phyloP scores from a whole-genome alignment of 2,888 invertebrate species.

The Yponomeuta sedellus region DNA sequence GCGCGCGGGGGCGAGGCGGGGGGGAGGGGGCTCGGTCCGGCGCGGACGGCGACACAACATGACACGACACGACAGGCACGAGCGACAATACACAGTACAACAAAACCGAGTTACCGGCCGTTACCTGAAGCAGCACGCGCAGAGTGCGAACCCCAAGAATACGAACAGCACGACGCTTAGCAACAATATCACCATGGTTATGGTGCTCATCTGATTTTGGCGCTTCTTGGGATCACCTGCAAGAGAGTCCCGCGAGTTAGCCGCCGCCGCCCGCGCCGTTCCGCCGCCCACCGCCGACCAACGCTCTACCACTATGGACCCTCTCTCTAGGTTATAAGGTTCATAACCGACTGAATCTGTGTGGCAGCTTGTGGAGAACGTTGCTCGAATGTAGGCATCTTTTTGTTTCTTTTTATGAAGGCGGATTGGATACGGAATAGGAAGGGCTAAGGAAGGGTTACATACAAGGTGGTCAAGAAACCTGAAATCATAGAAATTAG shows the following conservation, averaged over 20 bases:
- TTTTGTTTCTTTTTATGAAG: not conserved
- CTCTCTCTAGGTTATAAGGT: too few relatives aligned
- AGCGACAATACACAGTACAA: constrained; percentile 63
- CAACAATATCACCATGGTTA: constrained; percentile 94
- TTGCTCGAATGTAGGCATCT: constrained; percentile 63
- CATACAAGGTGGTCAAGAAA: constrained; percentile 30
- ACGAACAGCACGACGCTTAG: constrained; percentile 94
- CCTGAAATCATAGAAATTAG: constrained; percentile 56
- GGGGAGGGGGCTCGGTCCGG: constrained; percentile 33
- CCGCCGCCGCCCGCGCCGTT: constrained; percentile 63
- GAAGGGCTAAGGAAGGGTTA: constrained; percentile 1
- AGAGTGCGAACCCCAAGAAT: constrained; percentile 96
- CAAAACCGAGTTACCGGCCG: constrained; percentile 71
- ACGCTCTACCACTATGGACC: constrained; percentile 30
- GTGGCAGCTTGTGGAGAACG: constrained; percentile 44
- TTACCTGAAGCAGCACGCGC: constrained; percentile 97
- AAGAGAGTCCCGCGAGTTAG: constrained; percentile 74
- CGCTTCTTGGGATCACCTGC: constrained; percentile 83
- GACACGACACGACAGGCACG: constrained; percentile 55
- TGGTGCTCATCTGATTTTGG: constrained; percentile 88
- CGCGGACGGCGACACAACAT: constrained; percentile 30
- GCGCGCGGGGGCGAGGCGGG: constrained; percentile 35
- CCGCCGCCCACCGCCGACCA: constrained; percentile 49
- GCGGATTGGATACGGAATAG: not conserved
- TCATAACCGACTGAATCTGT: too few relatives aligned